phyloP scores from a whole-genome alignment of 1,140 invertebrate genomes.

The Calosoma granatense region DNA sequence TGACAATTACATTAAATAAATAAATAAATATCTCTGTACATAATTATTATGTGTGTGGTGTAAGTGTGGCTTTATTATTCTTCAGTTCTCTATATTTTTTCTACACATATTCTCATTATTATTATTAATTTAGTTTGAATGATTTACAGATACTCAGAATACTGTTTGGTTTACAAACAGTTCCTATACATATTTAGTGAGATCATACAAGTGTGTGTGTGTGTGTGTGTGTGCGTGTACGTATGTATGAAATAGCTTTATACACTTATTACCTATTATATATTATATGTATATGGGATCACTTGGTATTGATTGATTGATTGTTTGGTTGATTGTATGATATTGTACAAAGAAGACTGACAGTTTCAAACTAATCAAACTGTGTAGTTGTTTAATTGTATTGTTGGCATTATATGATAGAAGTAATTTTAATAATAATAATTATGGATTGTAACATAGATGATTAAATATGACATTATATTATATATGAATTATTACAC shows the following conservation, averaged over 20 bases:
- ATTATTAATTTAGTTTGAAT: not conserved
- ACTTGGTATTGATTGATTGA: too few species aligned
- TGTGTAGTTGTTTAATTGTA: not conserved
- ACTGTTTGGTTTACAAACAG: slow-evolving; percentile 1
- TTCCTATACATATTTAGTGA: slow-evolving; percentile 7
- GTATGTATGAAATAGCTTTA: too few species aligned
- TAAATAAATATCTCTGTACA: not conserved
- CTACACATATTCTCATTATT: too few species aligned
- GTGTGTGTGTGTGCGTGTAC: too few species aligned
- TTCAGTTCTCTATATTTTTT: too few species aligned
- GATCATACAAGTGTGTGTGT: not conserved
- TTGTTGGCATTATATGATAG: not conserved
- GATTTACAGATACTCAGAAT: not conserved
- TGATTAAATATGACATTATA: not conserved
- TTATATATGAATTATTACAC: not conserved
- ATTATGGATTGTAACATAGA: not conserved
- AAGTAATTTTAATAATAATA: not conserved
- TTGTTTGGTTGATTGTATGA: not conserved
- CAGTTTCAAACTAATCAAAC: not conserved
- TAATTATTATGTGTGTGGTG: not conserved
- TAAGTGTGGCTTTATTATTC: not conserved
- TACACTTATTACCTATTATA: too few species aligned
- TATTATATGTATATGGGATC: too few species aligned
- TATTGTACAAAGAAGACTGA: slow-evolving; percentile 9
- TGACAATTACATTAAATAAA: not conserved